Evolutionary conservation across 2,888 invertebrate genomes (phyloP).

Genomic region (Microctonus aethiopoides): DNA sequence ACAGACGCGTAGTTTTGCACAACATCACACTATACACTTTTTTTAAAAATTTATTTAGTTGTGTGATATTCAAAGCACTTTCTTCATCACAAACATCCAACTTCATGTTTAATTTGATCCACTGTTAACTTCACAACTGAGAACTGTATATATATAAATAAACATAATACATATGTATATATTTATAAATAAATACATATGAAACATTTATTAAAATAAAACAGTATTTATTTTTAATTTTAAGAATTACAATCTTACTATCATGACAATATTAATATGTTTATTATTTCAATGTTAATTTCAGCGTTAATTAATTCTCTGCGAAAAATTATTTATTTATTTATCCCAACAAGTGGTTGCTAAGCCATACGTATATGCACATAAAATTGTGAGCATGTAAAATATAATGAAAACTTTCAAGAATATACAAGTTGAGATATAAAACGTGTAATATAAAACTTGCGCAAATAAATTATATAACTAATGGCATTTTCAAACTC

Average conservation of each 20-base stretch:
- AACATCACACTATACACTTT: background rate
- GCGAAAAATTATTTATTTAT: no score
- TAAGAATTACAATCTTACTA: no score
- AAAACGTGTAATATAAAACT: background rate
- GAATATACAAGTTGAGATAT: background rate
- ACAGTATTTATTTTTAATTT: no score
- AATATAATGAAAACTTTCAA: background rate
- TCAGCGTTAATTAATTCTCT: no score
- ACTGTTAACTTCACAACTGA: background rate
- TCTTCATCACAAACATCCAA: background rate
- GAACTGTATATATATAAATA: background rate
- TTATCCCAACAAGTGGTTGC: constrained; percentile 9
- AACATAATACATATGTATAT: background rate
- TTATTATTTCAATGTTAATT: no score
- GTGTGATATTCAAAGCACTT: constrained; percentile 7
- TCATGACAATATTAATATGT: no score
- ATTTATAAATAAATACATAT: no score
- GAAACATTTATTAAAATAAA: no score
- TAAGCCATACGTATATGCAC: background rate
- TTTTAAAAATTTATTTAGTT: constrained; percentile 12
- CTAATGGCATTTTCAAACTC: background rate
- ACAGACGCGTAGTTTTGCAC: background rate
- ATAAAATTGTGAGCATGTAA: no score
- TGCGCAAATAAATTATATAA: background rate
- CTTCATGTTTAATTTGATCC: background rate